Evolutionary conservation across 2,797 vertebrate genomes (phyloP).

Genomic region (Luscinia megarhynchos): DNA sequence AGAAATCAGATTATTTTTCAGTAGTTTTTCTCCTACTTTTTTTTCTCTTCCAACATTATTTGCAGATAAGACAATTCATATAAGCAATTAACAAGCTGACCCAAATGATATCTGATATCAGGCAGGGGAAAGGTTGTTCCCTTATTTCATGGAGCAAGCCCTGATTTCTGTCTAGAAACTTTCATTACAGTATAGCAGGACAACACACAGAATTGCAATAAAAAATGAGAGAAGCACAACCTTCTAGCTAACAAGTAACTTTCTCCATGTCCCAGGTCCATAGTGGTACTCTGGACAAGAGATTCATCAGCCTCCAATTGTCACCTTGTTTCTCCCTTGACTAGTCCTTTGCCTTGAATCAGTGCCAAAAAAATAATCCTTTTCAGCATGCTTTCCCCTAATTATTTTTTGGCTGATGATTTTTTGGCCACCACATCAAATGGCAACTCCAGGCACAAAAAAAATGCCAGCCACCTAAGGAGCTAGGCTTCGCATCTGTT

Average conservation of each 20-base stretch:
- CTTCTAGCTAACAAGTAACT: neutral
- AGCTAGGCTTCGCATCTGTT: rapidly evolving
- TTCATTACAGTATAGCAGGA: neutral
- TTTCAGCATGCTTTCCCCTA: neutral
- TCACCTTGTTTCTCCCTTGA: neutral
- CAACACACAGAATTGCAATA: neutral
- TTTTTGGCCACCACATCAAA: neutral
- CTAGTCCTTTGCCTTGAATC: neutral
- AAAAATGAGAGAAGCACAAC: neutral
- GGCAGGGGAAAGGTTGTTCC: neutral
- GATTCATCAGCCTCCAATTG: neutral
- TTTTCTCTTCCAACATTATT: neutral
- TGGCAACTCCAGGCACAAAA: neutral
- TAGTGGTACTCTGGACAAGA: neutral
- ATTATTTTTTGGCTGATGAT: neutral
- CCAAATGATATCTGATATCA: neutral
- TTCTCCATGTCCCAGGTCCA: neutral
- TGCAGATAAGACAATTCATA: neutral
- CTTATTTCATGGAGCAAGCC: neutral
- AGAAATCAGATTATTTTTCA: neutral
- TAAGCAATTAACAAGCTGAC: neutral
- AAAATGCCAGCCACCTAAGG: neutral
- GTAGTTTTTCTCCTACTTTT: neutral
- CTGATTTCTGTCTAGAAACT: neutral
- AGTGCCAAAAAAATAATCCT: neutral